A percentile compares a stretch with the other conserved stretches of the same genome.
Conservation (phyloP, 2,797 vertebrate genomes). For the Neopelma chrysocephalum region DNA sequence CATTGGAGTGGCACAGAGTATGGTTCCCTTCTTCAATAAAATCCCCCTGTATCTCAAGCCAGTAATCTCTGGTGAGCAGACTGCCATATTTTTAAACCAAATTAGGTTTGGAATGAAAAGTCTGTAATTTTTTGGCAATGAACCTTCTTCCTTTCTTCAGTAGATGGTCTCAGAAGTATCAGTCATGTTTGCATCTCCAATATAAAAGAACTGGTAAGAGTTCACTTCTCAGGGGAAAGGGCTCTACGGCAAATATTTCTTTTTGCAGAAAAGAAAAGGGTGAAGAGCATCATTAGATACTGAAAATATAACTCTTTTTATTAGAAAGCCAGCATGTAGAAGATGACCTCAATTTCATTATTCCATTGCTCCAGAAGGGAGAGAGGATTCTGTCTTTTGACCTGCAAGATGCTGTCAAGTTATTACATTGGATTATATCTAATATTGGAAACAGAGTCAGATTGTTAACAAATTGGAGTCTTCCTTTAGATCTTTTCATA, state of each 20-base stretch:
- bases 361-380: background rate
- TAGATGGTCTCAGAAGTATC: background rate
- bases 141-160: background rate
- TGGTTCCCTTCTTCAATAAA: background rate
- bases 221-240: background rate
- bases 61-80: background rate
- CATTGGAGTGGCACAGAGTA: background rate
- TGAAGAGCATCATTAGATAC: background rate
- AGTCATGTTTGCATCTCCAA: background rate
- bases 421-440: background rate
- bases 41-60: background rate
- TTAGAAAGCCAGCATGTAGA: background rate
- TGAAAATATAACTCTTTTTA: background rate
- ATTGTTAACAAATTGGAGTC: background rate
- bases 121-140: background rate
- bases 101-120: background rate
- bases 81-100: background rate
- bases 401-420: background rate
- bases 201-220: background rate
- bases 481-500: background rate
- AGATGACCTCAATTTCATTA: background rate
- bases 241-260: background rate
- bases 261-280: background rate
- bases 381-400: background rate
- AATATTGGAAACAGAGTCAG: background rate